These are phyloP conservation scores for Blastobasis adustella DNA, from an alignment of 2,888 invertebrate genomes.

Conservation along the genomic window DNA sequence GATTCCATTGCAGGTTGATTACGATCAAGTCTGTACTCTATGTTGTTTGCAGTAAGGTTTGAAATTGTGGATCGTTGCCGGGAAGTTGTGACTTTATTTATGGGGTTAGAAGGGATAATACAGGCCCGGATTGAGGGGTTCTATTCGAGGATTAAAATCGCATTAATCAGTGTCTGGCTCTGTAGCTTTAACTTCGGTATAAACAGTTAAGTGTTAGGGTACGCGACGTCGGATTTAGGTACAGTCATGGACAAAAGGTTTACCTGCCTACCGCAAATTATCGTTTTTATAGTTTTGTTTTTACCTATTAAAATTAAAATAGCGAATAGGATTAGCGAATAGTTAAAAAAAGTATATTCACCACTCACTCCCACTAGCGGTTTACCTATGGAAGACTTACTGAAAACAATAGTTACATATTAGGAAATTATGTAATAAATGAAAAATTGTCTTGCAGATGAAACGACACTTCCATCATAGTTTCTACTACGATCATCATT, in stretches of 20 bases:
- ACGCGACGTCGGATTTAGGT: conserved; percentile 53
- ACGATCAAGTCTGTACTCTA: background rate
- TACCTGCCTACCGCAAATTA: too few relatives aligned
- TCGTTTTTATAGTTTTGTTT: too few relatives aligned
- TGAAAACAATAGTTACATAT: too few relatives aligned
- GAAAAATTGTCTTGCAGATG: too few relatives aligned
- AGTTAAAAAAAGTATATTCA: too few relatives aligned
- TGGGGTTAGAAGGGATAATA: conserved; percentile 68
- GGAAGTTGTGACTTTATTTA: conserved; percentile 61
- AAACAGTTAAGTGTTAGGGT: conserved; percentile 74
- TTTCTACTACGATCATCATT: too few relatives aligned
- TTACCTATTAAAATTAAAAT: too few relatives aligned
- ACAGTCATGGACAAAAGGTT: conserved; percentile 25
- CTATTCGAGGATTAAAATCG: conserved; percentile 79
- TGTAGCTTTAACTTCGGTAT: conserved; percentile 69
- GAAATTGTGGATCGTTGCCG: conserved; percentile 29
- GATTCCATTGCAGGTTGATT: background rate
- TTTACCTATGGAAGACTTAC: too few relatives aligned
- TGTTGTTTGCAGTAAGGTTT: conserved; percentile 19
- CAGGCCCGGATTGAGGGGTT: conserved; percentile 76
- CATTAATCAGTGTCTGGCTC: conserved; percentile 80
- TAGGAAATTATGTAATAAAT: too few relatives aligned
- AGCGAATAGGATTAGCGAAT: too few relatives aligned
- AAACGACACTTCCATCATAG: too few relatives aligned
- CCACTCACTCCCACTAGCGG: too few relatives aligned